Conservation (phyloP, 1,140 invertebrate species). For the Drosophila ambigua region DNA sequence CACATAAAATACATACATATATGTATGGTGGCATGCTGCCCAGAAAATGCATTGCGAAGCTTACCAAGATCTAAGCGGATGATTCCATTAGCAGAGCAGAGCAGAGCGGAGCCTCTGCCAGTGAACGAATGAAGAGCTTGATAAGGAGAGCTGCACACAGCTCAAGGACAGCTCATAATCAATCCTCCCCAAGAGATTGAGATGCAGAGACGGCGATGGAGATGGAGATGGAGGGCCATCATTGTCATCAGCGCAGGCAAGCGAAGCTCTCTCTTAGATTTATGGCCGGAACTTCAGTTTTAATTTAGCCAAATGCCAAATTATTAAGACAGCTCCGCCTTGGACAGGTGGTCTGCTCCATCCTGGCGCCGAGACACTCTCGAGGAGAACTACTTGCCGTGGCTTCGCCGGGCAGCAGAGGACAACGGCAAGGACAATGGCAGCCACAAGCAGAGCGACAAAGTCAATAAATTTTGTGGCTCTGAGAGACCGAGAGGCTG, state of each 20-base stretch:
- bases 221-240: conserved; percentile 33
- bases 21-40: no score
- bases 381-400: no score
- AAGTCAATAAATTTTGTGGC: conserved; percentile 78
- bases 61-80: no score
- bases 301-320: conserved; percentile 71
- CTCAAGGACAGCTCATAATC: no score
- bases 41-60: no score
- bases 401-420: no score
- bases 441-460: conserved; percentile 41
- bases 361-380: neutral
- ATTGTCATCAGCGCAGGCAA: conserved; percentile 19
- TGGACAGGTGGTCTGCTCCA: conserved; percentile 8
- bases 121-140: no score
- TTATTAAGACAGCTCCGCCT: conserved; percentile 57
- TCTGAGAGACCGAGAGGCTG: conserved; percentile 26
- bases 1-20: no score
- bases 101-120: no score
- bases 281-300: conserved; percentile 72
- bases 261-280: conserved; percentile 30
- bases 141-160: no score
- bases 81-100: no score
- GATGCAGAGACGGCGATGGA: neutral
- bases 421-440: no score
- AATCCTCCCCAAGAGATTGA: neutral